Percentiles rank a stretch among this genome's conserved stretches.
Evolutionary conservation across 2,888 invertebrate genomes (phyloP).

Genomic region (Carabus problematicus): DNA sequence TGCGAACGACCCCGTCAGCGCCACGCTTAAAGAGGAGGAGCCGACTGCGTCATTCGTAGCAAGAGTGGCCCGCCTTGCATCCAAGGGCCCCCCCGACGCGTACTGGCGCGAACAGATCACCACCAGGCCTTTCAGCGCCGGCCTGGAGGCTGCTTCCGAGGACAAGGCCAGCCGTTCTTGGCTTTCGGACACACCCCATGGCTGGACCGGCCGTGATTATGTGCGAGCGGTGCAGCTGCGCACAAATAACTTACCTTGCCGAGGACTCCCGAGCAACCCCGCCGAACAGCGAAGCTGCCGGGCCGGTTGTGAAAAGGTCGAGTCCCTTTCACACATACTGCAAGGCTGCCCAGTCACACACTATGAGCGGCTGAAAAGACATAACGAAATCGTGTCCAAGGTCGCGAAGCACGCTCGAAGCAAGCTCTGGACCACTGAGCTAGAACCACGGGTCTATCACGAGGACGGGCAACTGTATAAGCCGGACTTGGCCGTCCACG

Average conservation of each 20-base stretch:
- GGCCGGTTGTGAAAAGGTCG: conserved; percentile 35
- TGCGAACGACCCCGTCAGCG: neutral
- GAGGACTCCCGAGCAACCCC: conserved; percentile 41
- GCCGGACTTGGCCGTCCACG: conserved; percentile 23
- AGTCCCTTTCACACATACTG: conserved; percentile 44
- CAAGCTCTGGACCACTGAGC: conserved; percentile 14
- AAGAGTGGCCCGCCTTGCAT: neutral
- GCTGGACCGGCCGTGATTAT: conserved; percentile 45
- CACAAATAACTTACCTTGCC: conserved; percentile 39
- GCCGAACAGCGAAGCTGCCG: conserved; percentile 32
- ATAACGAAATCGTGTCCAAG: conserved; percentile 37
- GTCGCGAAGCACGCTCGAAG: neutral
- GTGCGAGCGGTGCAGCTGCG: conserved; percentile 43
- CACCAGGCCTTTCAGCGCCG: conserved; percentile 17
- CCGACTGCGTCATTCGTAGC: neutral
- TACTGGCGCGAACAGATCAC: conserved; percentile 21
- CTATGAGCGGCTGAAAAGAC: conserved; percentile 41
- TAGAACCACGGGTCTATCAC: conserved; percentile 7
- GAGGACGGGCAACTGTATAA: conserved; percentile 8
- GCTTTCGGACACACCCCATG: conserved; percentile 38
- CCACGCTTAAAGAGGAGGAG: neutral
- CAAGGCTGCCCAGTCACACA: conserved; percentile 47
- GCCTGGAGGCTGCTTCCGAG: conserved; percentile 39
- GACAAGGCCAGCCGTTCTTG: conserved; percentile 45
- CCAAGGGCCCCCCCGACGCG: neutral